These are phyloP conservation scores for Parapsyche elsis DNA, from an alignment of 1,140 invertebrate genomes.

Conservation along the genomic window DNA sequence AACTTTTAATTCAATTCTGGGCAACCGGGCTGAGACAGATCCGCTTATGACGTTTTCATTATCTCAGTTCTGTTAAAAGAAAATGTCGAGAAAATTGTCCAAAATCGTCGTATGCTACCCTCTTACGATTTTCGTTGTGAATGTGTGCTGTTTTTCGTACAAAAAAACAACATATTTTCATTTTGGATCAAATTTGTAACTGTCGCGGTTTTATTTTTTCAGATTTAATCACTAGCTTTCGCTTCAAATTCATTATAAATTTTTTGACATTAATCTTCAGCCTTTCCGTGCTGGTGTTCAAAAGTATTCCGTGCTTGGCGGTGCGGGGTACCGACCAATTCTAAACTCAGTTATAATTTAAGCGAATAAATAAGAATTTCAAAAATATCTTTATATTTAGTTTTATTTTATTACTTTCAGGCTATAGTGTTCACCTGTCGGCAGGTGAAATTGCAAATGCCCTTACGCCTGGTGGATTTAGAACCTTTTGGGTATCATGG, in stretches of 20 bases:
- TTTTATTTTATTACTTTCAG: constrained; percentile 58
- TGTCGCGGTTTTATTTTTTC: no score
- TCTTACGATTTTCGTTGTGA: no score
- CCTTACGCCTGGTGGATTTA: constrained; percentile 42
- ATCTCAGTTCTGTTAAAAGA: constrained; percentile 9
- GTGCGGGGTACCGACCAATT: no score
- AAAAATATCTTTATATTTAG: background rate
- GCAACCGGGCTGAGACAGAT: constrained; percentile 15
- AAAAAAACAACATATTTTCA: constrained; percentile 31
- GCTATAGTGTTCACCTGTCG: constrained; percentile 70
- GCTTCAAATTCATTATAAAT: no score
- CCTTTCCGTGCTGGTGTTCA: no score
- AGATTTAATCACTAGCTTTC: no score
- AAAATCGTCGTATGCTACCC: constrained; percentile 11
- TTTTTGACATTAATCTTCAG: no score
- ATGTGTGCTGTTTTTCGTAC: no score
- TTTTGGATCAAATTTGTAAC: no score
- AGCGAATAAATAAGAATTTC: no score
- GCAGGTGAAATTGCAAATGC: constrained; percentile 60
- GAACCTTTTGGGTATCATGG: constrained; percentile 73
- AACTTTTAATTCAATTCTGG: constrained; percentile 51
- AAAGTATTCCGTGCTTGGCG: no score
- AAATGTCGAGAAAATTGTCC: constrained; percentile 3
- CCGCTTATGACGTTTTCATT: constrained; percentile 52
- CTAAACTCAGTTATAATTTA: no score